Evolutionary conservation across 2,797 vertebrate genomes (phyloP).

Genomic region (Macroramphosus scolopax): DNA sequence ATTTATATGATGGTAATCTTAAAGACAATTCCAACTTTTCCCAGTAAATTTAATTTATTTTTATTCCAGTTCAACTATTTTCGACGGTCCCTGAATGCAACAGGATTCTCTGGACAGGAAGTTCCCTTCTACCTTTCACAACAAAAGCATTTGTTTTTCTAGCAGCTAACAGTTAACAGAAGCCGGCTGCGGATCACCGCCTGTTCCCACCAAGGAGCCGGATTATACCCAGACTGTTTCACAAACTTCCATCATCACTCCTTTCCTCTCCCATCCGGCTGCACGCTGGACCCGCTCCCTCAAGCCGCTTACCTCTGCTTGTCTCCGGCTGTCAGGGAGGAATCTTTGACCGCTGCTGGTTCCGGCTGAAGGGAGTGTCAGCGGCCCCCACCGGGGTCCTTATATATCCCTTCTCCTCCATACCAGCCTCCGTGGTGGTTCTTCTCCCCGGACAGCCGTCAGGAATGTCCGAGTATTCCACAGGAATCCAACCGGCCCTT

Average conservation of each 20-base stretch:
- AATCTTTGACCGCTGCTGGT: constrained; percentile 26
- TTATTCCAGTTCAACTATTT: too few species aligned
- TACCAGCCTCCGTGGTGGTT: constrained; percentile 1
- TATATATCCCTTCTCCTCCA: constrained; percentile 41
- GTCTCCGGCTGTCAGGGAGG: constrained; percentile 25
- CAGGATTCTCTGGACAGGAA: neutral
- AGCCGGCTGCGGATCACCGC: constrained; percentile 5
- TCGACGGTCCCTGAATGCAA: constrained; percentile 11
- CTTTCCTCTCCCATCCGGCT: too few species aligned
- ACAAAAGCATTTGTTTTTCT: constrained; percentile 2
- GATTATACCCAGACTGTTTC: constrained; percentile 19
- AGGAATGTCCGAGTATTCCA: constrained; percentile 60
- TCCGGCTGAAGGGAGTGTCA: constrained; percentile 35
- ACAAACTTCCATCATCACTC: too few species aligned
- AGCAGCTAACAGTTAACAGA: too few species aligned
- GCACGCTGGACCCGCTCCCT: too few species aligned
- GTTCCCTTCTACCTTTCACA: constrained; percentile 13
- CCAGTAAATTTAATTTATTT: too few species aligned
- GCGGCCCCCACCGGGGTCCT: constrained; percentile 29
- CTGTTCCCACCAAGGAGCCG: too few species aligned
- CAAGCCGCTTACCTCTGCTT: constrained; percentile 47
- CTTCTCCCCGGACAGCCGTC: constrained; percentile 23
- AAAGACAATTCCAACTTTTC: too few species aligned
- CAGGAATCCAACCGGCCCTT: constrained; percentile 61
- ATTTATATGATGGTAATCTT: too few species aligned